Base-by-base conservation (phyloP, 2,888 invertebrate genomes). In the Serripes groenlandicus region DNA sequence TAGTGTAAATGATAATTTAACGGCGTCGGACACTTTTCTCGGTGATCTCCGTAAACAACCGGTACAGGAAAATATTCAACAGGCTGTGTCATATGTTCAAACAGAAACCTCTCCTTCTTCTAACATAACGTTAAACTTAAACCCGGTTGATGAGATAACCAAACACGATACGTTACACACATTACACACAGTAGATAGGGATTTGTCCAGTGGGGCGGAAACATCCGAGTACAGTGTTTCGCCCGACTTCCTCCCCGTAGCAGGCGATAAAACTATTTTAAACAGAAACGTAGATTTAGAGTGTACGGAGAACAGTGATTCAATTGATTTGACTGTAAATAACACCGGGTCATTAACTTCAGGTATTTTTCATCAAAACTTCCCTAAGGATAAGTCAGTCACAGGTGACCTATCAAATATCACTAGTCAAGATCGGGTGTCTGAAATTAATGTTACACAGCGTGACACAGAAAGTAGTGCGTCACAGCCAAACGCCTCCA, bases 221-320 rank as follows among this genome's bases (percentile, higher is more conserved):
- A 75, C 28, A 37, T 64, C 62, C 70, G 75, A 81, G 81, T 69
- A 58, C 66, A 78, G 81, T 83, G 72, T 78, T 78, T 58, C 78
- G 70, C 77, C 42, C 79, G 81, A 77, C 23, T 72, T 32, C 28
- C 26, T 62, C 52, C 35, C 66, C 32, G 49, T 62, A 49, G 56
- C 60, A 70, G 83, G 60, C 74, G 60, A 54, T 52, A 37, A 68
- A 35, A 78, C 28, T 58, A 75, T n/a, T 34, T 60, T 32, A 42
- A 18, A 28, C 42, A 62, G 58, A 37, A 18, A 21, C 30, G 7
- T 21, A 23, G 42, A 68, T 42, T n/a, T 3, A 2, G 5, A 1
- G 2, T 37, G 7, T 34, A 26, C n/a, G 42, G n/a, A 26, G 28
- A 69, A 64, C 74, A 74, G 74, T 77, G 77, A 42, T 18, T 35